Evolutionary conservation across 2,797 vertebrate species (phyloP), one percentile per base, ranked within the genome.

Genomic region (Tiaroga cobitis): DNA sequence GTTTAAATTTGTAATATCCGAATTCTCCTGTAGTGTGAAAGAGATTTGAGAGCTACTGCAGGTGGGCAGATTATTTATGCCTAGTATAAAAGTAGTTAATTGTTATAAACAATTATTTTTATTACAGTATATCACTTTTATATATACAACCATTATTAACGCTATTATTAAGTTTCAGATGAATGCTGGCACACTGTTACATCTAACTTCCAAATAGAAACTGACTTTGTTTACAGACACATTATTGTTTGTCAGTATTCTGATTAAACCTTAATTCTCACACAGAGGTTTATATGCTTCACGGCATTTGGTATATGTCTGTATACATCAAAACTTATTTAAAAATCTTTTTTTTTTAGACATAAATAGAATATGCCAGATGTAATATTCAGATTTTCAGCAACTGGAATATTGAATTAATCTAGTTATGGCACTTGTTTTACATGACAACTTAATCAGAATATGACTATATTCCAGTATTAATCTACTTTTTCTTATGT

Each of bases 111-210:
- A 34, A 32, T 8, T 19, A 65, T 68, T 19, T 67, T 2, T 19
- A 34, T 8, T 67, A 32, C 9, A 59, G 24, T 32, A 32, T 32
- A 32, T 34, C 3, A 67, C 19, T 34, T 37, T 19, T 5, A 67
- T 34, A 19, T 21, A 68, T 34, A 21, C 2, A n/a, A 24, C 8
- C 13, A 70, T 41, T 69, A 24, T n/a, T n/a, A 4, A 13, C 24
- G 1, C 2, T 11, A 59, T 70, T 68, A 39, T 37, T 69, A 39
- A 11, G 73, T 86, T 89, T 89, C 87, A 90, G 79, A 87, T 83
- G 41, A 72, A 68, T 51, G 83, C 91, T 92, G 90, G 90, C 91
- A 89, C 72, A 91, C 81, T 69, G 68, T 46, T 46, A 73, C 43
- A 32, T 29, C 1, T 5, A 32, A 32, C 26, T 1, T 19, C 18